phyloP scores from a whole-genome alignment of 2,888 invertebrate species.

The Monochamus alternatus region DNA sequence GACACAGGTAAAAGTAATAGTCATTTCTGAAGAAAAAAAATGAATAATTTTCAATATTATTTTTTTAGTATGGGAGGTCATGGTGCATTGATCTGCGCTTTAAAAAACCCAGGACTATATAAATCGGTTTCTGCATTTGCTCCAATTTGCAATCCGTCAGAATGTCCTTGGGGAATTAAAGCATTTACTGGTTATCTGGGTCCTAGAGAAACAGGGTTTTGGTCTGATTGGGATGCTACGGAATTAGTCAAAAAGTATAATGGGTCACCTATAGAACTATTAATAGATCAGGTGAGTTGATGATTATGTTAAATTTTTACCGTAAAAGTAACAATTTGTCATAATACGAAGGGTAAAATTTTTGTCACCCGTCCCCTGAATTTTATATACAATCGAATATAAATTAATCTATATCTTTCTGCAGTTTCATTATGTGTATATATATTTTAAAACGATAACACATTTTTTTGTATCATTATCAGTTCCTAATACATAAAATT shows the following conservation, averaged over 20 bases:
- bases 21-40: not conserved
- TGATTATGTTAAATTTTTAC: too few species aligned
- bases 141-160: constrained; percentile 91
- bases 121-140: constrained; percentile 94
- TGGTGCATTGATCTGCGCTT: constrained; percentile 91
- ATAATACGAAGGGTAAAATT: too few species aligned
- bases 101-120: constrained; percentile 93
- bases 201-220: constrained; percentile 75
- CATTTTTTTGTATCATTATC: not conserved
- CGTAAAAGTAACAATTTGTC: too few species aligned
- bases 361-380: too few species aligned
- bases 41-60: constrained; percentile 49
- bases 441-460: not conserved
- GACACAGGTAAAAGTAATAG: constrained; percentile 77
- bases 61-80: constrained; percentile 96
- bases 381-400: too few species aligned
- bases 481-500: not conserved
- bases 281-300: constrained; percentile 88
- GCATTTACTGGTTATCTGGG: constrained; percentile 89
- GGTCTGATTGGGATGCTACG: constrained; percentile 93
- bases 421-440: too few species aligned
- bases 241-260: constrained; percentile 86
- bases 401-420: too few species aligned
- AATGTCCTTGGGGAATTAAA: constrained; percentile 91
- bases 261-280: constrained; percentile 86